Percentiles rank a stretch among this genome's conserved stretches.
These are phyloP conservation scores for Miichthys miiuy DNA, from an alignment of 2,797 vertebrate species.

Conservation along the genomic window DNA sequence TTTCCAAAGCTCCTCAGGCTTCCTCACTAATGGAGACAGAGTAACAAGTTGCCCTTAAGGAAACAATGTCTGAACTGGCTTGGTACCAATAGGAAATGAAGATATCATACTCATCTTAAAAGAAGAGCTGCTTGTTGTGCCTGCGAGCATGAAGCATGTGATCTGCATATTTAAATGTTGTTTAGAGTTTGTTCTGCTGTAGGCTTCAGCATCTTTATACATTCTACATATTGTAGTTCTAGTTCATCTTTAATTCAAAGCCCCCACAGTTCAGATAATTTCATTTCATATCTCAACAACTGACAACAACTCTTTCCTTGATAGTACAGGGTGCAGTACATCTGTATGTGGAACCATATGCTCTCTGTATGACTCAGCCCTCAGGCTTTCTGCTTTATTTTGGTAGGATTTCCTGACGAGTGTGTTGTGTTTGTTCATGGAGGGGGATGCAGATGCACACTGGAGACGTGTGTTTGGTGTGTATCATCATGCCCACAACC, in stretches of 20 bases:
- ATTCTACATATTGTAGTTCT: background rate
- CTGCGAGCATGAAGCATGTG: background rate
- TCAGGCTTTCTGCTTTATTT: background rate
- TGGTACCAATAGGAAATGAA: constrained; percentile 18
- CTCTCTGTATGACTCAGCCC: background rate
- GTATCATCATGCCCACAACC: background rate
- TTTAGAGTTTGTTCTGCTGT: background rate
- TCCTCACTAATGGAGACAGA: background rate
- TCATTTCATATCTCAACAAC: background rate
- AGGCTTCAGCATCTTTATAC: background rate
- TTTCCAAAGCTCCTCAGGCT: constrained; percentile 7
- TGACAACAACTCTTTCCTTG: constrained; percentile 2
- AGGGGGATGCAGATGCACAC: background rate
- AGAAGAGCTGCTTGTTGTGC: background rate
- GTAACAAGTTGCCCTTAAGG: constrained; percentile 16
- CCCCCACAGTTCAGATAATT: background rate
- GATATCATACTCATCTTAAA: background rate
- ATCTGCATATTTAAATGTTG: background rate
- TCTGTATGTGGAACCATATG: background rate
- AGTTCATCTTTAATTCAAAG: background rate
- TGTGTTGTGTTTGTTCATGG: background rate
- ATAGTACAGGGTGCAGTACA: constrained; percentile 1
- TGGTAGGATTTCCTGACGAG: constrained; percentile 2
- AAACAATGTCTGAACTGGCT: constrained; percentile 17
- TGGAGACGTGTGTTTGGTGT: background rate